Evolutionary conservation across 1,140 invertebrate genomes (phyloP), one percentile per base, ranked within the genome.

Genomic region (Arctopsyche grandis): DNA sequence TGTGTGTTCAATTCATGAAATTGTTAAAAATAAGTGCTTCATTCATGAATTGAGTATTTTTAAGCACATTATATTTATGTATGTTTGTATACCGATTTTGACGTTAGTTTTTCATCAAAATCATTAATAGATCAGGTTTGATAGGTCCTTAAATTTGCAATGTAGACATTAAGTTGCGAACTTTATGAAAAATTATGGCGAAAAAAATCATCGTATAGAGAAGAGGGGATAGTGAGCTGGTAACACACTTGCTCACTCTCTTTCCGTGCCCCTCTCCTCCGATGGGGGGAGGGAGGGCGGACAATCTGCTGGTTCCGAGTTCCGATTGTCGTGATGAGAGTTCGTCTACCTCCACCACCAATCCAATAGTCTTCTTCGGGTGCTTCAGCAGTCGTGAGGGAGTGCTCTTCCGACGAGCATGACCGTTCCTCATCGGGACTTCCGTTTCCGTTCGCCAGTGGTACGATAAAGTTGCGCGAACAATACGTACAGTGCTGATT

Each of bases 221-320:
- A 71, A 22, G 24, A 0, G 58, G 48, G 22, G 74, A 76, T 56
- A 24, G 56, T 63, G 74, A 16, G 74, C 74, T 56, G 74, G 24
- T 76, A 76, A 76, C 74, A 76, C 74, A 76, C 74, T 76, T 76
- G 74, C 74, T 76, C 74, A 76, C 74, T 58, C 56, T 63, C 52
- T 43, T 76, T 58, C 56, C 22, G 19, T 1, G 14, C 29, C 24
- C 24, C 69, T 21, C 38, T 16, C 69, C 69, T 38, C 29, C 7
- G 29, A 38, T 1, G 29, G 29, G 29, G 29, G 29, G 7, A 38
- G 29, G 29, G 29, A 38, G 29, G 1, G 29, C 29, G 1, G 7
- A 1, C 29, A 38, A 38, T 38, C 29, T 7, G 29, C 29, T 7
- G 7, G 29, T 38, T 38, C 29, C 29, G 29, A 38, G 29, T 38